phyloP scores from a whole-genome alignment of 1,140 invertebrate species.

The Tetramorium simillimum region DNA sequence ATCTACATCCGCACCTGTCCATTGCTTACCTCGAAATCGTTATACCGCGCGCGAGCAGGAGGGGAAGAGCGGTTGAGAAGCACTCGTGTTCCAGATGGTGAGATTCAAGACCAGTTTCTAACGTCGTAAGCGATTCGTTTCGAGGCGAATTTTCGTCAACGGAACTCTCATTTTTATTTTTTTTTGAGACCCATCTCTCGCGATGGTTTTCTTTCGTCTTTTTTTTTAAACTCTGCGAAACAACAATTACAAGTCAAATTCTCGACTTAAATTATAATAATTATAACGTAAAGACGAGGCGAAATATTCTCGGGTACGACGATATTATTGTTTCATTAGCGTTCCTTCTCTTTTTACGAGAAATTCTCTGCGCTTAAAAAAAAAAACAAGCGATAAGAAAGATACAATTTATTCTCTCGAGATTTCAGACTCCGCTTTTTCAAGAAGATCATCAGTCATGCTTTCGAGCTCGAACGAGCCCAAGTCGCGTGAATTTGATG shows the following conservation, averaged over 20 bases:
- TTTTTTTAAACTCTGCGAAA: background rate
- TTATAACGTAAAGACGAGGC: background rate
- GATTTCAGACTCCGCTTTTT: background rate
- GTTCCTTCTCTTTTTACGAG: background rate
- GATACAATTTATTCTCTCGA: background rate
- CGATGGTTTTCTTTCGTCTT: too few species aligned
- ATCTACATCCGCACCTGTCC: slow-evolving; percentile 50
- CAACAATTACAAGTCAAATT: background rate
- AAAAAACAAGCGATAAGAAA: background rate
- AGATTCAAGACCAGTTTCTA: slow-evolving; percentile 52
- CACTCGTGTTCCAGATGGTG: slow-evolving; percentile 57
- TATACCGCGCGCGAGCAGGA: background rate
- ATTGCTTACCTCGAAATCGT: slow-evolving; percentile 44
- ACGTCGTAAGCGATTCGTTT: slow-evolving; percentile 33
- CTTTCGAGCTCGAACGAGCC: background rate
- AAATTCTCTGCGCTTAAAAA: background rate
- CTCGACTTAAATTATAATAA: slow-evolving; percentile 4
- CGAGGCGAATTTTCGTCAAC: slow-evolving; percentile 33
- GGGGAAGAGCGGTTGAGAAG: slow-evolving; percentile 25
- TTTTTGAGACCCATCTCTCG: background rate
- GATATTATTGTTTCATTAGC: background rate
- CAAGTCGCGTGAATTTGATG: background rate
- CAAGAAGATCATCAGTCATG: background rate
- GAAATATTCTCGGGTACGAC: background rate
- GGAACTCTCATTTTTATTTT: background rate